Evolutionary conservation across 2,888 invertebrate species (phyloP), one percentile per base, ranked within the genome.

Genomic region (Acanthacorydalis orientalis): DNA sequence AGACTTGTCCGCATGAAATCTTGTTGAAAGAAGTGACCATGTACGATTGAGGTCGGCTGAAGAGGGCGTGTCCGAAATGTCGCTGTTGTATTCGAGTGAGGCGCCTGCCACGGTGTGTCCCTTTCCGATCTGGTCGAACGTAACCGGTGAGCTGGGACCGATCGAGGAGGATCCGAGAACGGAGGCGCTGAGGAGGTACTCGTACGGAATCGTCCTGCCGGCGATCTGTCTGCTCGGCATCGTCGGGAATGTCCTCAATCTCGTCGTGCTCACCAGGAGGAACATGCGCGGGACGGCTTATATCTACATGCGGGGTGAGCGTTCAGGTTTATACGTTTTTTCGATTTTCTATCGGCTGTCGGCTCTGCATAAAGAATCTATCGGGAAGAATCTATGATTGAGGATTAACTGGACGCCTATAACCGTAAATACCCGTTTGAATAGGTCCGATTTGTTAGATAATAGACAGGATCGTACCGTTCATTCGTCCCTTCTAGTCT

Each of bases 281-380:
- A 81, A 83, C 55, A 80, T 86, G 76, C 75, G 82, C 55, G 83
- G 83, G 39, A 80, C 82, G 0, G 85, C 85, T 38, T 86, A 86
- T 63, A 77, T 83, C 61, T 86, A 83, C 65, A 81, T 81, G 80
- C 65, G 80, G 64, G 80, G 81, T 81, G 60, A 72, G 74, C 65
- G 14, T 43, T 2, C 7, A 7, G 2, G 14, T 23, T 7, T 4
- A 44, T 10, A 44, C 31, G 15, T 12, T 23, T 44, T 11, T 10
- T 11, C 31, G 23, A 23, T 2, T 23, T 23, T 23, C 6, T 23
- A 23, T 23, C 6, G n/a, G n/a, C 23, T 6, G 23, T 6, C 3
- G 6, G 23, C 6, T 23, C 3, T 23, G 3, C 23, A 6, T 4
- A 23, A 23, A 23, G 23, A 23, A 23, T 23, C 23, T 2, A n/a